Percentiles rank a stretch among this genome's conserved stretches.
Conservation (phyloP, 92 coral and sea anemone species). For the Epizoanthus illoricatus region DNA sequence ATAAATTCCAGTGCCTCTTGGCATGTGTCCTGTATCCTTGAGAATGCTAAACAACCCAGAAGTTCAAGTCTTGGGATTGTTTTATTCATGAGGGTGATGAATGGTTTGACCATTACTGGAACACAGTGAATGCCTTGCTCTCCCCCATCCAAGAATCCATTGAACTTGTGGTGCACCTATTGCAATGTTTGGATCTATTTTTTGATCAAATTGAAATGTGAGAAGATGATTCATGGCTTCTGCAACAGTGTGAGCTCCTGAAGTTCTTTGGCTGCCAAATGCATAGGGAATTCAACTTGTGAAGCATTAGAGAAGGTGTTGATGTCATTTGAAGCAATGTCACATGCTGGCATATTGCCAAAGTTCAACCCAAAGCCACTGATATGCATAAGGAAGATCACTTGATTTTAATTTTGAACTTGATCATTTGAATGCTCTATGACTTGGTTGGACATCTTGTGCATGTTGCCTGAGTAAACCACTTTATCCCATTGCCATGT, state of each 20-base stretch:
- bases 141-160: constrained; percentile 60
- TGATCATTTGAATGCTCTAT: constrained; percentile 60
- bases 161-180: constrained; percentile 58
- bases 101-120: constrained; percentile 60
- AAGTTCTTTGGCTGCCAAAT: constrained; percentile 40
- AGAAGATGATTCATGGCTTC: constrained; percentile 51
- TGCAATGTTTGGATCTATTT: constrained; percentile 50
- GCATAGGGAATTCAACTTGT: constrained; percentile 43
- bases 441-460: constrained; percentile 61
- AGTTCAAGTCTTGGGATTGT: constrained; percentile 66
- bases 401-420: constrained; percentile 24
- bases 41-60: constrained; percentile 62
- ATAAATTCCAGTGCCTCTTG: constrained; percentile 28
- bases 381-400: constrained; percentile 45
- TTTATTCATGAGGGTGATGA: constrained; percentile 61
- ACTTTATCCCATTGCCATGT: constrained; percentile 53
- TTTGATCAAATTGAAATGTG: constrained; percentile 47
- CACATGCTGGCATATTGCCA: constrained; percentile 69
- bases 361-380: constrained; percentile 59
- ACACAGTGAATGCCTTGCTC: constrained; percentile 50
- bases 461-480: constrained; percentile 45
- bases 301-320: constrained; percentile 41
- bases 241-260: constrained; percentile 40
- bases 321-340: constrained; percentile 57
- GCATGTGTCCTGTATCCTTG: constrained; percentile 56